These are phyloP conservation scores for Dromiciops gliroides DNA, from an alignment of 2,113 vertebrate species.

Conservation along the genomic window DNA sequence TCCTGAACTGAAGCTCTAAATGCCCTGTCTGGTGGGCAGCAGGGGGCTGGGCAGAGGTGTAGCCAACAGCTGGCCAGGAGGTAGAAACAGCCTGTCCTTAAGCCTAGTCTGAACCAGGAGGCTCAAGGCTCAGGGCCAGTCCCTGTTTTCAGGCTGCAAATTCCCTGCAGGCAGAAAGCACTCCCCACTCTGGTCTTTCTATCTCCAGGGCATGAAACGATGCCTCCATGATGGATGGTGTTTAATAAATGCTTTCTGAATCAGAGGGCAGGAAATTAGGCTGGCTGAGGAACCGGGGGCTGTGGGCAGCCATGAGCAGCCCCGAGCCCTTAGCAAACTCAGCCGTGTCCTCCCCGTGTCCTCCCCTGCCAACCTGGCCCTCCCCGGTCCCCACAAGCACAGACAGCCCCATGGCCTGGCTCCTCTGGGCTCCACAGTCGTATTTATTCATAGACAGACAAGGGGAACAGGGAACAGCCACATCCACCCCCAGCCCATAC, in stretches of 20 bases:
- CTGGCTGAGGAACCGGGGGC: too few relatives aligned
- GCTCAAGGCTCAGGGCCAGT: too few relatives aligned
- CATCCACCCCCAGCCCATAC: neutral
- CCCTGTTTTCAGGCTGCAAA: too few relatives aligned
- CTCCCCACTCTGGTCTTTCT: neutral
- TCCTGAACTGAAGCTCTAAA: too few relatives aligned
- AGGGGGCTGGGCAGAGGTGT: too few relatives aligned
- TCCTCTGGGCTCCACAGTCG: conserved; percentile 60
- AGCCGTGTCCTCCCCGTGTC: too few relatives aligned
- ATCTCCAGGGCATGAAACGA: accelerated
- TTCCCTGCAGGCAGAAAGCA: neutral
- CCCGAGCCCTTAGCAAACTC: too few relatives aligned
- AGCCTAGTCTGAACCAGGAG: too few relatives aligned
- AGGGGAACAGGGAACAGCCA: conserved; percentile 34
- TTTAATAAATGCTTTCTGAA: accelerated
- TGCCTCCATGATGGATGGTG: accelerated
- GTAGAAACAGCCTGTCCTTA: too few relatives aligned
- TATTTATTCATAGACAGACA: conserved; percentile 78
- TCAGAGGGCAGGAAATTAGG: accelerated
- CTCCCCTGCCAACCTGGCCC: neutral
- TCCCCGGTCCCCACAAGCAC: neutral
- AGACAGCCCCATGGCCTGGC: conserved; percentile 38
- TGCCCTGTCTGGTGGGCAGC: too few relatives aligned
- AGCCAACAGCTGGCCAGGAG: too few relatives aligned
- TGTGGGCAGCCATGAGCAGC: too few relatives aligned